Evolutionary conservation across 2,888 invertebrate genomes (phyloP), one percentile per base, ranked within the genome.

Genomic region (Andrena marginata): DNA sequence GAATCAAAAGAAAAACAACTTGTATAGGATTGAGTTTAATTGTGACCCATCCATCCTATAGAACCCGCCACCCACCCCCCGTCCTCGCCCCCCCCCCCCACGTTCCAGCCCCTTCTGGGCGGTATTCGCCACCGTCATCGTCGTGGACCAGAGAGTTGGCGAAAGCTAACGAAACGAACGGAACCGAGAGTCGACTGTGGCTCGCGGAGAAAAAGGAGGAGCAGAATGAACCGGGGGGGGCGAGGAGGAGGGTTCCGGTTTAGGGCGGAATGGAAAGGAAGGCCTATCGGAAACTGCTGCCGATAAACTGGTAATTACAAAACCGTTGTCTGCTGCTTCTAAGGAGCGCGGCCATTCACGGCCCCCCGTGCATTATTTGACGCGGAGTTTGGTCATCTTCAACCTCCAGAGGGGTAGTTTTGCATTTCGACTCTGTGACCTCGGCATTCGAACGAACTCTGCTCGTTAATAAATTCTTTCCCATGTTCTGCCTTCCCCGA

Each of bases 1-100:
- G 89, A 88, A 89, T 91, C 89, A 91, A 93, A 93, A 92, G 92
- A 92, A 93, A 91, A 90, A 91, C 92, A 92, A 92, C 92, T 93
- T 92, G 91, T 92, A 92, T 92, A 88, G 92, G 89, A 92, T 91
- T 91, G 91, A 91, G 91, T 91, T 91, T 92, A 92, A 92, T 92
- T 92, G 92, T 92, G 85, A 89, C 60, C 83, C 80, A 71, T 77
- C 69, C 82, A 75, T 80, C 81, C 80, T 76, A 68, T 80, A 82
- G 56, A 81, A 51, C 62, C 56, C 48, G 1, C 56, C 77, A 79
- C 49, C 63, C 60, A 26, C 48, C 60, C 13, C 31, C 23, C 67
- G 49, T 20, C 42, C 63, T 10, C 62, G 33, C 31, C 33, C 0
- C 67, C 42, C n/a, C 51, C 42, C 31, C 29, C 0, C 0, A 20